Evolutionary conservation across 2,113 vertebrate genomes (phyloP).

Genomic region (Callopanchax toddi): DNA sequence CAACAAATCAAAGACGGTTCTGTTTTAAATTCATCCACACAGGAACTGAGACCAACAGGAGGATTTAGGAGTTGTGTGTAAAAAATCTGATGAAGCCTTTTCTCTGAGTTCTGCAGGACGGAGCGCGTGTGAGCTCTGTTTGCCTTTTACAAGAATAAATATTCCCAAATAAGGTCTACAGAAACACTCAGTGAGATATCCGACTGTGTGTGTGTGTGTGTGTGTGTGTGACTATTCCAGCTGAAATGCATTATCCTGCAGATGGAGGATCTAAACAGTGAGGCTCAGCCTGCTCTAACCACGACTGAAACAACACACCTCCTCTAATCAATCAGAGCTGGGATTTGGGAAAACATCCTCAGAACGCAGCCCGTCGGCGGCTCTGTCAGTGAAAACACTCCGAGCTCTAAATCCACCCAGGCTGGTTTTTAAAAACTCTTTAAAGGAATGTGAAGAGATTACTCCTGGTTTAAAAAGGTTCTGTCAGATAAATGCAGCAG

Average conservation of each 20-base stretch:
- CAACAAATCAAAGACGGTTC: neutral
- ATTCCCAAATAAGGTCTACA: constrained; percentile 72
- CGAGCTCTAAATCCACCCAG: too few species aligned
- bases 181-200: constrained; percentile 32
- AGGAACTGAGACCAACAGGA: neutral
- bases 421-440: too few species aligned
- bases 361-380: neutral
- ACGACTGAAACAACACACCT: constrained; percentile 48
- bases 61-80: neutral
- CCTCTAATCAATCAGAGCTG: constrained; percentile 34
- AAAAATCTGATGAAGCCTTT: neutral
- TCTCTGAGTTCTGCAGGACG: constrained; percentile 7
- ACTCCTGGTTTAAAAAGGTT: too few species aligned
- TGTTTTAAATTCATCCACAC: neutral
- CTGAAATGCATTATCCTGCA: constrained; percentile 64
- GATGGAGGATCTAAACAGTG: constrained; percentile 43
- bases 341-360: constrained; percentile 35
- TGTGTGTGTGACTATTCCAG: constrained; percentile 42
- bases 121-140: constrained; percentile 31
- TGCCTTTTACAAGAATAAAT: constrained; percentile 61
- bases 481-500: too few species aligned
- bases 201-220: constrained; percentile 32
- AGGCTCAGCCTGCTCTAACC: constrained; percentile 37
- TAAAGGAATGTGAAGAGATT: too few species aligned
- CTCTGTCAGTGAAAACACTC: too few species aligned